Conservation (phyloP, 2,888 invertebrate species). For the Leptopilina syphax region DNA sequence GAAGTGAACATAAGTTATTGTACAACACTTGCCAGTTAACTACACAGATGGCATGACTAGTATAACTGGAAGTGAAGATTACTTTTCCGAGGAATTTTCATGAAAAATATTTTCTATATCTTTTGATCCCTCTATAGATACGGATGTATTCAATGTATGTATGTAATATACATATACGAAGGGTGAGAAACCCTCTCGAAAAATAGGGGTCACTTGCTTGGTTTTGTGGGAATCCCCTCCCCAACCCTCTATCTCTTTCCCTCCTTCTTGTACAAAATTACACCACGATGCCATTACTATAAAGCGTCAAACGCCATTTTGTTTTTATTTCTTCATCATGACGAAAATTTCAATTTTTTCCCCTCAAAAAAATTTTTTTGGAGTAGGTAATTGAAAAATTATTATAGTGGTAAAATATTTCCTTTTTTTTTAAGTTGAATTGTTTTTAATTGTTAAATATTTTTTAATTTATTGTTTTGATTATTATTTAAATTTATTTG, state of each 20-base stretch:
- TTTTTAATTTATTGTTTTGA: too few relatives aligned
- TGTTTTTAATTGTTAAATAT: too few relatives aligned
- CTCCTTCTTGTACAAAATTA: neutral
- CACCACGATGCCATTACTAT: neutral
- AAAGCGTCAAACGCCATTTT: slow-evolving; percentile 34
- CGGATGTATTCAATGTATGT: neutral
- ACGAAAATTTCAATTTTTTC: neutral
- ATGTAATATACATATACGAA: neutral
- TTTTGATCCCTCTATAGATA: neutral
- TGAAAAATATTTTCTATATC: slow-evolving; percentile 29
- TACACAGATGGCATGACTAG: slow-evolving; percentile 13
- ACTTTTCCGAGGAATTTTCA: neutral
- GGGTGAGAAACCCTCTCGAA: slow-evolving; percentile 34
- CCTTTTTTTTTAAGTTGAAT: too few relatives aligned
- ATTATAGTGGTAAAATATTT: too few relatives aligned
- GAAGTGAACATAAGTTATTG: too few relatives aligned
- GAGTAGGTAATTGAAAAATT: too few relatives aligned
- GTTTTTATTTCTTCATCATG: neutral
- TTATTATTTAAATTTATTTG: too few relatives aligned
- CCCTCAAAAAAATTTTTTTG: too few relatives aligned
- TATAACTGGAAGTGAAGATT: neutral
- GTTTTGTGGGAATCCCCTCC: slow-evolving; percentile 28
- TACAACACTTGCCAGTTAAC: neutral
- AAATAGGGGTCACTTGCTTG: slow-evolving; percentile 12
- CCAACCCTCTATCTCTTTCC: neutral